These are phyloP conservation scores for Miltochrista miniata DNA, from an alignment of 2,888 invertebrate species.

Conservation along the genomic window DNA sequence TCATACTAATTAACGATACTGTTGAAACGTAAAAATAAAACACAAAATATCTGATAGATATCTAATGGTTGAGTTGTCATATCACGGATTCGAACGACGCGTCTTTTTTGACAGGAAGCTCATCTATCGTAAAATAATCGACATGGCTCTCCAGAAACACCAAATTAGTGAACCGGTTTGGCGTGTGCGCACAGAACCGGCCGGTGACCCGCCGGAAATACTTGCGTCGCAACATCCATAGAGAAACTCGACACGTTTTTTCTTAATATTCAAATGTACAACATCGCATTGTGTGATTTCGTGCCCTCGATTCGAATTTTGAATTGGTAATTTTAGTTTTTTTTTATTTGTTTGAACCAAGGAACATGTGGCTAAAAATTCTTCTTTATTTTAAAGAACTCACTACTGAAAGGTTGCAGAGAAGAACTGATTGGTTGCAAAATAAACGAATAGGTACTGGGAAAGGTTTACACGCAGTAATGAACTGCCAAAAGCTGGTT, in stretches of 20 bases:
- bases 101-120: conserved; percentile 69
- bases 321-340: neutral
- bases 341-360: neutral
- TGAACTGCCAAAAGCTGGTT: no score
- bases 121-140: conserved; percentile 70
- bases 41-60: conserved; percentile 42
- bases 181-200: conserved; percentile 63
- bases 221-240: conserved; percentile 49
- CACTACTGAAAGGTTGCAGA: no score
- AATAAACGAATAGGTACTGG: no score
- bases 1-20: conserved; percentile 45
- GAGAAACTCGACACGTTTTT: conserved; percentile 47
- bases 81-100: conserved; percentile 47
- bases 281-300: conserved; percentile 31
- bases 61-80: conserved; percentile 52
- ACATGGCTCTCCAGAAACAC: conserved; percentile 61
- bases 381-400: no score
- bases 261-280: conserved; percentile 45
- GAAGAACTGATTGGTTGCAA: no score
- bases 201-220: conserved; percentile 54
- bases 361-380: neutral
- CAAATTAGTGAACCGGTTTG: conserved; percentile 71
- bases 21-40: conserved; percentile 45
- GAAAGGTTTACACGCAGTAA: no score
- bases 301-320: conserved; percentile 19